Conservation (phyloP, 92 coral and sea anemone species). For the Scolanthus callimorphus region DNA sequence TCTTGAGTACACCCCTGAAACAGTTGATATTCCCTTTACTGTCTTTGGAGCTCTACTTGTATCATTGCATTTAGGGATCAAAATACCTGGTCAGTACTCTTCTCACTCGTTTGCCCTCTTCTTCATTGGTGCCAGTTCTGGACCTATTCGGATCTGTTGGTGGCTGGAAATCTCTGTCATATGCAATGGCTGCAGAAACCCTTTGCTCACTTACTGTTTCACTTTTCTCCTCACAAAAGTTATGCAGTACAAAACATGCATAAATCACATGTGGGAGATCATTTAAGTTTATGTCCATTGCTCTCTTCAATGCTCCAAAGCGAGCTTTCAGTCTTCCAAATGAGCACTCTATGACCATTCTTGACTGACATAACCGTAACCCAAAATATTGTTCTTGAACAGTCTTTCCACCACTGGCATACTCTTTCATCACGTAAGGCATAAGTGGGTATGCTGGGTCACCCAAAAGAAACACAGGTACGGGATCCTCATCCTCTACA, state of each 20-base stretch:
- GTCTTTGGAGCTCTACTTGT: background rate
- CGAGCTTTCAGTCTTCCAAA: constrained; percentile 57
- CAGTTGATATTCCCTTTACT: no score
- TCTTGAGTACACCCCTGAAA: no score
- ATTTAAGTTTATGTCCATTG: constrained; percentile 39
- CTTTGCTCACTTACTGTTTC: constrained; percentile 1
- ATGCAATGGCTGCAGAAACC: constrained; percentile 5
- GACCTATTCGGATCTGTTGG: background rate
- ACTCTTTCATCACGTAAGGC: constrained; percentile 57
- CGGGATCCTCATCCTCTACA: no score
- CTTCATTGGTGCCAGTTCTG: constrained; percentile 4
- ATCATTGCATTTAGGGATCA: constrained; percentile 42
- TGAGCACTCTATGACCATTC: constrained; percentile 58
- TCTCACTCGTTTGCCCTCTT: background rate
- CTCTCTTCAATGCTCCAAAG: constrained; percentile 44
- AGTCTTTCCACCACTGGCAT: constrained; percentile 44
- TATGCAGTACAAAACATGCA: constrained; percentile 40
- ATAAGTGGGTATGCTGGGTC: constrained; percentile 53
- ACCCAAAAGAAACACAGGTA: no score
- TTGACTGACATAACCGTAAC: constrained; percentile 28
- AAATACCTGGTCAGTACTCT: constrained; percentile 1
- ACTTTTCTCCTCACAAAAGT: constrained; percentile 28
- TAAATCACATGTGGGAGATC: constrained; percentile 37
- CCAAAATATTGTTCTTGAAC: constrained; percentile 57
- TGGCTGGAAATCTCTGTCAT: constrained; percentile 38